Conservation (phyloP, 1,140 invertebrate genomes). For the Reticulitermes speratus region DNA sequence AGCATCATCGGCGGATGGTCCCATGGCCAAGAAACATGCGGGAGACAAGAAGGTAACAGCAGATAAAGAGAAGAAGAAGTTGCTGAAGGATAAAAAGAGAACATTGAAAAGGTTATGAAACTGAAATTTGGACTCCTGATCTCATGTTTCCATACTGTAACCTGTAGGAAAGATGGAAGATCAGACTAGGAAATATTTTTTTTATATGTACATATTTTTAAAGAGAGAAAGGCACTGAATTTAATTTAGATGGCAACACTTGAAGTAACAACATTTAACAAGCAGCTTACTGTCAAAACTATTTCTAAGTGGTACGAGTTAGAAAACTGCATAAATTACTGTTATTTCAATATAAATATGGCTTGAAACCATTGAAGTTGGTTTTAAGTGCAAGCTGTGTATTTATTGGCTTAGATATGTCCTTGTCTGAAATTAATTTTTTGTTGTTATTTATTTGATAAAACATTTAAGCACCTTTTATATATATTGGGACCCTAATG, state of each 20-base stretch:
- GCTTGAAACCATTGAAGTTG: not conserved
- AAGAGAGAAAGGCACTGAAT: constrained; percentile 22
- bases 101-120: constrained; percentile 85
- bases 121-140: not conserved
- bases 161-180: not conserved
- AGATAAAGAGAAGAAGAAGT: constrained; percentile 69
- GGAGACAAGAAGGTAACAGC: constrained; percentile 76
- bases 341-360: not conserved
- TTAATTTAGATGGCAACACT: constrained; percentile 9
- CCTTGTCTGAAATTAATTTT: constrained; percentile 12
- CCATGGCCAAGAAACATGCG: constrained; percentile 80
- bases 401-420: constrained; percentile 8
- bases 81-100: constrained; percentile 82
- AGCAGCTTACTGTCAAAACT: not conserved
- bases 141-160: no score
- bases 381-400: not conserved
- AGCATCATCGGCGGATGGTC: constrained; percentile 57
- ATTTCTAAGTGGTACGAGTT: not conserved
- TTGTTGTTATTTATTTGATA: constrained; percentile 26
- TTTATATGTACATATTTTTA: constrained; percentile 22
- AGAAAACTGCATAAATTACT: not conserved
- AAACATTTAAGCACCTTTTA: constrained; percentile 1
- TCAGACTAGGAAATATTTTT: constrained; percentile 15
- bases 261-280: not conserved
- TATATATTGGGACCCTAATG: not conserved